Percentiles rank a stretch among this genome's conserved stretches.
These are phyloP conservation scores for Stenoptilia bipunctidactyla DNA, from an alignment of 2,888 invertebrate species.

Conservation along the genomic window DNA sequence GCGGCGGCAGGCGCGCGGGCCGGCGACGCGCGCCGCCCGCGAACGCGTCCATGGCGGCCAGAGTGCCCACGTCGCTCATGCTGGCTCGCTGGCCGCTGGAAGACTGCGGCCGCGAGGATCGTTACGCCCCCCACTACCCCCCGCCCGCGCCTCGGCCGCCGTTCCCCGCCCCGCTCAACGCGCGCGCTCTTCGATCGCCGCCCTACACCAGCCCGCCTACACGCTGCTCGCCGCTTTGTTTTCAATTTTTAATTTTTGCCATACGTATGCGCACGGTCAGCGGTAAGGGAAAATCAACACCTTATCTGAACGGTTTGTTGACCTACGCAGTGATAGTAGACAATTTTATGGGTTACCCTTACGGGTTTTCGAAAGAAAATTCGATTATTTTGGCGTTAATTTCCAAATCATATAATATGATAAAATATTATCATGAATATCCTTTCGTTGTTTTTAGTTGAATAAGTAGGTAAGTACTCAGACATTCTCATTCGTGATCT, in stretches of 20 bases:
- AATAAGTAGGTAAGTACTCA: too few relatives aligned
- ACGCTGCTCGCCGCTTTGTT: conserved; percentile 55
- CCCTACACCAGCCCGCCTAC: conserved; percentile 46
- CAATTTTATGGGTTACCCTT: too few relatives aligned
- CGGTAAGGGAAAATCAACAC: conserved; percentile 33
- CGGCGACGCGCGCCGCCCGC: conserved; percentile 65
- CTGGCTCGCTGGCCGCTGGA: conserved; percentile 64
- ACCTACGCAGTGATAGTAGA: too few relatives aligned
- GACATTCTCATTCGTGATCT: too few relatives aligned
- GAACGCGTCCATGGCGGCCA: conserved; percentile 68
- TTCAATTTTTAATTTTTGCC: conserved; percentile 66
- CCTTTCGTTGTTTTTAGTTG: too few relatives aligned
- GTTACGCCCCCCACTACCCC: conserved; percentile 52
- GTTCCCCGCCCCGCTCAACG: too few relatives aligned
- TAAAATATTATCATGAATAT: too few relatives aligned
- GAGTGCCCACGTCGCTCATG: conserved; percentile 70
- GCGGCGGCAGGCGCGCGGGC: conserved; percentile 59
- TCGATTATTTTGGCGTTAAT: too few relatives aligned
- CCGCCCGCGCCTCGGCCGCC: conserved; percentile 52
- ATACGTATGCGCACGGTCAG: conserved; percentile 43
- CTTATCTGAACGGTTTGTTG: conserved; percentile 29
- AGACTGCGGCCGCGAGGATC: conserved; percentile 65
- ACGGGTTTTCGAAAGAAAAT: too few relatives aligned
- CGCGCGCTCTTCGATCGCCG: conserved; percentile 54
- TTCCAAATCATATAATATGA: too few relatives aligned